Conservation (phyloP, 2,888 invertebrate genomes). For the Amphipyra tragopoginis region DNA sequence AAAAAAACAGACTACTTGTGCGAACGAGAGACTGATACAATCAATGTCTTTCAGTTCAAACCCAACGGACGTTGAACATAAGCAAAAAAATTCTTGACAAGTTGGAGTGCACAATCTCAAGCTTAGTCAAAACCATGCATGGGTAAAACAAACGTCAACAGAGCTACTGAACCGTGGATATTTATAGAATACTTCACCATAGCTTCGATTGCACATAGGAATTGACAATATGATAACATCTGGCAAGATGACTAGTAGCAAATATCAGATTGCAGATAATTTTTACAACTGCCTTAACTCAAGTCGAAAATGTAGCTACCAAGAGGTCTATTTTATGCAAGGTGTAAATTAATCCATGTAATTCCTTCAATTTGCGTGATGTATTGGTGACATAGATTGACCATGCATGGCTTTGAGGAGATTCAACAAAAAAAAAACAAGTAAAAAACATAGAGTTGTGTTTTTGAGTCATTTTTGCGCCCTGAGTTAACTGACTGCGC, state of each 20-base stretch:
- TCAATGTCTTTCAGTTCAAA: conserved; percentile 13
- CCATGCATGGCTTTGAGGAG: too few relatives aligned
- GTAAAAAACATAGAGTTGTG: too few relatives aligned
- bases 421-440: too few relatives aligned
- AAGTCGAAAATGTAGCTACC: too few relatives aligned
- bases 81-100: conserved; percentile 28
- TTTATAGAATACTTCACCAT: conserved; percentile 18
- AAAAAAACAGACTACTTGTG: conserved; percentile 2
- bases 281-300: not conserved
- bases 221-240: conserved; percentile 14
- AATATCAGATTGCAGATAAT: not conserved
- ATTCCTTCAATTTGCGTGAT: too few relatives aligned
- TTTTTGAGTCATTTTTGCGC: too few relatives aligned
- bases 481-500: too few relatives aligned
- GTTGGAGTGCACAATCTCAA: conserved; percentile 21
- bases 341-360: too few relatives aligned
- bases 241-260: conserved; percentile 2
- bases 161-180: conserved; percentile 8
- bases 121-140: conserved; percentile 7
- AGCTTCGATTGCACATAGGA: not conserved
- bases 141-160: conserved; percentile 29
- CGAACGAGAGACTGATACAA: conserved; percentile 19
- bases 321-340: too few relatives aligned
- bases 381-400: too few relatives aligned
- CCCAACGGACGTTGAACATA: conserved; percentile 19